Conservation (phyloP, 2,113 vertebrate genomes). For the Himantopus leucocephalus region DNA sequence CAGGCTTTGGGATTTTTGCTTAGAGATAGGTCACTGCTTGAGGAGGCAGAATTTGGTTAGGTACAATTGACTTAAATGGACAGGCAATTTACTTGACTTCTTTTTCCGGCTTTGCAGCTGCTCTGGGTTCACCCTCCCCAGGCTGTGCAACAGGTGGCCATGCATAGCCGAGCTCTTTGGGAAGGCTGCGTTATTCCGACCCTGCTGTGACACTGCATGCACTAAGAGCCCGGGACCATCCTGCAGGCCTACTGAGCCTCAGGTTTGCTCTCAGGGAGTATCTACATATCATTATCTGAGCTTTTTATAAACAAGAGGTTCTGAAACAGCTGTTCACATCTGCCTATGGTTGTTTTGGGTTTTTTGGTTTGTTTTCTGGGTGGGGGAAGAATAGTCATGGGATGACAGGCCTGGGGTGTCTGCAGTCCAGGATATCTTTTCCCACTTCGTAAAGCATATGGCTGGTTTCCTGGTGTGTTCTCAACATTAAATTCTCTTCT, state of each 20-base stretch:
- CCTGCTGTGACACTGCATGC: background rate
- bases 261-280: background rate
- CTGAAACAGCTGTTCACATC: background rate
- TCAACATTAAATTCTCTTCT: background rate
- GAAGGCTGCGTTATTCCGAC: background rate
- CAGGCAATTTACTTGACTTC: background rate
- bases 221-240: background rate
- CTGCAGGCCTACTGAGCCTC: background rate
- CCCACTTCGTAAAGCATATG: background rate
- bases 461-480: background rate
- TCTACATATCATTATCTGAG: background rate
- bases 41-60: background rate
- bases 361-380: background rate
- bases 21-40: background rate
- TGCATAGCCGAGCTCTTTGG: accelerated
- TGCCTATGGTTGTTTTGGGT: background rate
- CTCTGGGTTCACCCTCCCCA: background rate
- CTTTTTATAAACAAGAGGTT: background rate
- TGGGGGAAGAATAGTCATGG: background rate
- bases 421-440: background rate
- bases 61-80: background rate
- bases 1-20: background rate
- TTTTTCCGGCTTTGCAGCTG: background rate
- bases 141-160: background rate
- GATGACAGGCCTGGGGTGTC: background rate